Percentiles rank a stretch among this genome's conserved stretches.
phyloP scores from a whole-genome alignment of 64 coral and sea anemone species.

The Montipora efflorescens region DNA sequence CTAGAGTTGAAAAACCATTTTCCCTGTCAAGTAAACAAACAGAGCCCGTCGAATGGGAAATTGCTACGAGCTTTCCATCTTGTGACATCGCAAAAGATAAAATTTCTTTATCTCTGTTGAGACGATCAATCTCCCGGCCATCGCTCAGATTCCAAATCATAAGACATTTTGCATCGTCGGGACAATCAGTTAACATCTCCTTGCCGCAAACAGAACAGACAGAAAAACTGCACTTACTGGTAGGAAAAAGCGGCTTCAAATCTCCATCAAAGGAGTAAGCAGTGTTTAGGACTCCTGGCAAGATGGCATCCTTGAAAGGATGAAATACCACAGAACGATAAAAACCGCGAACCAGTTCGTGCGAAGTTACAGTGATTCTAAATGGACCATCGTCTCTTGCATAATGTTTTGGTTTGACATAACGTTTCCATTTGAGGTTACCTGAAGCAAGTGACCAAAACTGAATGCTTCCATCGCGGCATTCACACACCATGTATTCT shows the following conservation, averaged over 20 bases:
- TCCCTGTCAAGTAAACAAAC: neutral
- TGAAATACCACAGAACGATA: conserved; percentile 29
- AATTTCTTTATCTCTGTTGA: neutral
- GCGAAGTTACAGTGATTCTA: neutral
- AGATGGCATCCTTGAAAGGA: neutral
- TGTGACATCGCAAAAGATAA: neutral
- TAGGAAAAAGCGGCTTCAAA: neutral
- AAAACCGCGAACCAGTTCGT: rapidly evolving
- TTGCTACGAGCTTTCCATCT: neutral
- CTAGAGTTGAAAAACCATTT: neutral
- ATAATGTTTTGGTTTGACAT: neutral
- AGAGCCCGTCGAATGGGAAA: conserved; percentile 1
- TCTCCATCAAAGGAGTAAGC: neutral
- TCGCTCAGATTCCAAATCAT: neutral
- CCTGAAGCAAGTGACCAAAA: conserved; percentile 16
- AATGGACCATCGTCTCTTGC: too few relatives aligned
- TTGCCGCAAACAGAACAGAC: neutral
- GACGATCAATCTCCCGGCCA: neutral
- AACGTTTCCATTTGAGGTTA: neutral
- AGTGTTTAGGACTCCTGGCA: neutral
- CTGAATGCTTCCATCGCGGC: neutral
- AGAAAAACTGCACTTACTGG: neutral
- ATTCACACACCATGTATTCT: conserved; percentile 41
- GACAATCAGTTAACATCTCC: neutral
- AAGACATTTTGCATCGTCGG: conserved; percentile 1